Percentiles rank a stretch among this genome's conserved stretches.
phyloP scores from a whole-genome alignment of 1,140 invertebrate species.

The Aphelinus certus region DNA sequence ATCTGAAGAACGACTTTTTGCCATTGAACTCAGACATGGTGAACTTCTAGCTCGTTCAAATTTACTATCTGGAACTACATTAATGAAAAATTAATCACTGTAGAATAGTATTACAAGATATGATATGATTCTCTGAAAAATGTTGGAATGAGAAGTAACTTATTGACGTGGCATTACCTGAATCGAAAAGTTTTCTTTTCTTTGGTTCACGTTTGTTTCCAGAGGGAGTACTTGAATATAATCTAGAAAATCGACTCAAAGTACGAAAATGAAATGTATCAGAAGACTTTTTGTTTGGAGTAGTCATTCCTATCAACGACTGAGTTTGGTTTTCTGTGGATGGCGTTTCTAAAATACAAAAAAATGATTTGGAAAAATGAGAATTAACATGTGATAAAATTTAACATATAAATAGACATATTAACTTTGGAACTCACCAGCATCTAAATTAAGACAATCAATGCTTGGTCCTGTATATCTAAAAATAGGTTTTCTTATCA shows the following conservation, averaged over 20 bases:
- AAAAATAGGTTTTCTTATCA: conserved; percentile 75
- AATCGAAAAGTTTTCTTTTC: conserved; percentile 48
- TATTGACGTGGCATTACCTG: conserved; percentile 37
- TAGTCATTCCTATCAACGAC: conserved; percentile 42
- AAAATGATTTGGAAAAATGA: neutral
- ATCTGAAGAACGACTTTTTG: conserved; percentile 41
- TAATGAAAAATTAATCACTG: neutral
- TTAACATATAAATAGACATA: neutral
- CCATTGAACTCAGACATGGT: conserved; percentile 37
- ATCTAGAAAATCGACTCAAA: conserved; percentile 34
- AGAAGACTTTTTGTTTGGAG: conserved; percentile 42
- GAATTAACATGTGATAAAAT: neutral
- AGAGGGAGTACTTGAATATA: conserved; percentile 37
- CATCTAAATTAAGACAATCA: conserved; percentile 43
- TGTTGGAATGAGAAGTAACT: neutral
- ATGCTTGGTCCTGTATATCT: conserved; percentile 72
- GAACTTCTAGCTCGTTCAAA: conserved; percentile 41
- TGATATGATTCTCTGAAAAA: too few relatives aligned
- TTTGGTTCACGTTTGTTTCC: conserved; percentile 41
- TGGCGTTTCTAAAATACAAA: conserved; percentile 20
- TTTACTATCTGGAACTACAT: conserved; percentile 33
- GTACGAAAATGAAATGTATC: conserved; percentile 12
- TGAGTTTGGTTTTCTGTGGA: conserved; percentile 26
- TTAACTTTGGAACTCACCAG: conserved; percentile 2
- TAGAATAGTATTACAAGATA: too few relatives aligned